A percentile compares a stretch with the other conserved stretches of the same genome.
Conservation (phyloP, 1,140 invertebrate genomes). For the Nymphalis io region DNA sequence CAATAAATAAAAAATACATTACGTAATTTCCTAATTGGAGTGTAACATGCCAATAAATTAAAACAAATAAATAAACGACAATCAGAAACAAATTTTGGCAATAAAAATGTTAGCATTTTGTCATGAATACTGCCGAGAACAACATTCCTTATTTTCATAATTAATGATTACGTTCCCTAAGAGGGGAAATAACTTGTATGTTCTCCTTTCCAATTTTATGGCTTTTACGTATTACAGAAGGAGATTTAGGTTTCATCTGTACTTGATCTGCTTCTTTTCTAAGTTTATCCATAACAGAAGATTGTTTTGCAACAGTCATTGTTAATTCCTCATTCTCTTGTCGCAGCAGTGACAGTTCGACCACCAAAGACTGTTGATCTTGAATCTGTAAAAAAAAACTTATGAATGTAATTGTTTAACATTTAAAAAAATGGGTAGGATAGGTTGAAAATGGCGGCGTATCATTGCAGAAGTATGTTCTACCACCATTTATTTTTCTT, state of each 20-base stretch:
- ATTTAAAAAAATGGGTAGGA: neutral
- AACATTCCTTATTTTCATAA: neutral
- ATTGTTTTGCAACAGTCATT: conserved; percentile 67
- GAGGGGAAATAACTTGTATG: conserved; percentile 62
- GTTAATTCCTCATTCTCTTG: conserved; percentile 74
- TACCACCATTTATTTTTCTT: too few species aligned
- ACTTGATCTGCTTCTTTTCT: conserved; percentile 66
- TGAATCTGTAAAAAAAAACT: conserved; percentile 62
- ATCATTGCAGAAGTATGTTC: too few species aligned
- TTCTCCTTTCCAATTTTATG: conserved; percentile 75
- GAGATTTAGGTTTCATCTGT: conserved; percentile 62
- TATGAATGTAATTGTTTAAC: neutral
- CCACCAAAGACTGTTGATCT: conserved; percentile 73
- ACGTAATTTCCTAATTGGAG: conserved; percentile 15
- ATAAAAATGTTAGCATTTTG: conserved; percentile 19
- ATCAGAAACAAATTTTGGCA: conserved; percentile 35
- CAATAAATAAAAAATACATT: conserved; percentile 15
- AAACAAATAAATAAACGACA: conserved; percentile 34
- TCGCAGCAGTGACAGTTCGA: conserved; percentile 70
- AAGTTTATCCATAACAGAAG: conserved; percentile 71
- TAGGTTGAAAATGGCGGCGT: too few species aligned
- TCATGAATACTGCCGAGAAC: neutral
- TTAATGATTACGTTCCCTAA: conserved; percentile 74
- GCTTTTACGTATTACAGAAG: conserved; percentile 62
- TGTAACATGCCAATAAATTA: conserved; percentile 35